Conservation (phyloP, 2,113 vertebrate species). For the Dicrurus megarhynchus region DNA sequence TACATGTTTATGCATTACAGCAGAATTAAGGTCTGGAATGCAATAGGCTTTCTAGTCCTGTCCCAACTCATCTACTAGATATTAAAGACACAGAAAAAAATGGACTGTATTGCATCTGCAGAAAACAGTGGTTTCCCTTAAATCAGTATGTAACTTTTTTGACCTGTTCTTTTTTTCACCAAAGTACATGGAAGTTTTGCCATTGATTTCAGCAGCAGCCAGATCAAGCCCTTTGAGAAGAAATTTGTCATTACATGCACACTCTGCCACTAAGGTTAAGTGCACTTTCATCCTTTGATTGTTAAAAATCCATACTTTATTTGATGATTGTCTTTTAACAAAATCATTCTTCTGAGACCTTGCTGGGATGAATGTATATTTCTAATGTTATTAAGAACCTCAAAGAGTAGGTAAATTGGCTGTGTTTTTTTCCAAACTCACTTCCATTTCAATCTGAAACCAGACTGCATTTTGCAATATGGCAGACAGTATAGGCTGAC, state of each 20-base stretch:
- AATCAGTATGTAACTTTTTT: background rate
- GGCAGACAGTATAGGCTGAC: conserved; percentile 6
- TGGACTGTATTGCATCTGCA: background rate
- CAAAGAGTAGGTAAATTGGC: conserved; percentile 66
- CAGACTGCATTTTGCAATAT: conserved; percentile 37
- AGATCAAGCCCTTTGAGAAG: conserved; percentile 48
- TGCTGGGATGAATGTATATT: conserved; percentile 54
- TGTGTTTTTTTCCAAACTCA: conserved; percentile 57
- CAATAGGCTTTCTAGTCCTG: background rate
- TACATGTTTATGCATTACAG: background rate
- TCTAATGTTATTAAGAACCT: conserved; percentile 63
- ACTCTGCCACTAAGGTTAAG: conserved; percentile 41
- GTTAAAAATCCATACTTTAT: conserved; percentile 65
- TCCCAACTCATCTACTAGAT: background rate
- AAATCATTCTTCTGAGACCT: conserved; percentile 56
- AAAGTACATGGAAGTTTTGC: background rate
- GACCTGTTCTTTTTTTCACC: background rate
- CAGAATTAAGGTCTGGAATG: background rate
- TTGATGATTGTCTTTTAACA: conserved; percentile 64
- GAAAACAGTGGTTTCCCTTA: background rate
- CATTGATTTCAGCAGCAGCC: conserved; percentile 29
- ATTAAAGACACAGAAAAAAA: background rate
- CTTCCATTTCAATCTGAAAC: conserved; percentile 62
- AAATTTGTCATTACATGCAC: conserved; percentile 54
- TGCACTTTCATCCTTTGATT: conserved; percentile 56